phyloP scores from a whole-genome alignment of 2,113 vertebrate genomes.

The Alligator sinensis region DNA sequence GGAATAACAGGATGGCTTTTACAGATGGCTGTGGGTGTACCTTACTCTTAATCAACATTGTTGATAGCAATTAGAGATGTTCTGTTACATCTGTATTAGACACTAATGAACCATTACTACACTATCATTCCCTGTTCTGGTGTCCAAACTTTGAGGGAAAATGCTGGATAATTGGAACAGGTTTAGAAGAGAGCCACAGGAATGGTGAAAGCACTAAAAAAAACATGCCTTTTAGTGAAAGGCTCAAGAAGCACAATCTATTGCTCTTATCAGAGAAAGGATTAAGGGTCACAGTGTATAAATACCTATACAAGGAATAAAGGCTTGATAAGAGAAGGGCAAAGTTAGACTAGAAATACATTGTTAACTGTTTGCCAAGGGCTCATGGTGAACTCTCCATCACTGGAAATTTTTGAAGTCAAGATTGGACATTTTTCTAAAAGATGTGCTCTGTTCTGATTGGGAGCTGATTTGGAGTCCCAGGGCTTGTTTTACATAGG shows the following conservation, averaged over 20 bases:
- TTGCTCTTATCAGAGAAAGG: not conserved
- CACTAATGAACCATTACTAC: not conserved
- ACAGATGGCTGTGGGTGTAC: not conserved
- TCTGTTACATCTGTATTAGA: too few relatives aligned
- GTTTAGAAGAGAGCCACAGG: not conserved
- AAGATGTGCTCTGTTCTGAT: too few relatives aligned
- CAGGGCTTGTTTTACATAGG: not conserved
- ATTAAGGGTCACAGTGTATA: not conserved
- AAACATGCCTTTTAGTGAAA: not conserved
- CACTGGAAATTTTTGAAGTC: not conserved
- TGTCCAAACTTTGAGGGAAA: not conserved
- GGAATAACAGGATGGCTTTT: not conserved
- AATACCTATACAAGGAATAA: not conserved
- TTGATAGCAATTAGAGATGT: not conserved
- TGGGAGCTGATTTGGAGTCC: not conserved
- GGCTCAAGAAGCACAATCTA: not conserved
- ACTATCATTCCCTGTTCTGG: not conserved
- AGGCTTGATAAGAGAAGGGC: not conserved
- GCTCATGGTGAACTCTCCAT: not conserved
- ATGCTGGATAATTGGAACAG: not conserved
- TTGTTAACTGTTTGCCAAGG: not conserved
- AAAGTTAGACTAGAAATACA: not conserved
- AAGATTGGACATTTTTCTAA: not conserved
- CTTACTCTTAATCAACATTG: fast-evolving
- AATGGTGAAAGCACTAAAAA: not conserved